Evolutionary conservation across 2,797 vertebrate species (phyloP), one percentile per base, ranked within the genome.

Genomic region (Channallabes apus): DNA sequence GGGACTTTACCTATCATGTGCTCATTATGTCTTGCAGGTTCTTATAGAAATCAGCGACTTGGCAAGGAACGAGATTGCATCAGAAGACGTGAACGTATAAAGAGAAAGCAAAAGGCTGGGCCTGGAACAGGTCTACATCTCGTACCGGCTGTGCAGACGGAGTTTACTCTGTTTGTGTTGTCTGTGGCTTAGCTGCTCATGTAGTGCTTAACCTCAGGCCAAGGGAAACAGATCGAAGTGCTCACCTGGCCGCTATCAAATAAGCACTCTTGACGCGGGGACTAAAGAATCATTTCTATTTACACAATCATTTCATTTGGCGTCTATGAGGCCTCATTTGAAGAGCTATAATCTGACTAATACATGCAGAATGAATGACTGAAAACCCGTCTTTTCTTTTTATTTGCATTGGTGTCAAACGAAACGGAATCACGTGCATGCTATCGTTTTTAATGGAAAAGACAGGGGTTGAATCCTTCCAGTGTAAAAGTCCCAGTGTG

Each of bases 181-280:
- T 85, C 75, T 78, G 84, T 86, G 68, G 86, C 83, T 88, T 86
- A 46, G 81, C 84, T 84, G 61, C 24, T 78, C 18, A 58, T 85
- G 71, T 68, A 80, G 80, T 86, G 71, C 78, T 85, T 87, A 86
- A 90, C 85, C 85, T 87, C 87, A 84, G 84, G 80, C 84, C 84
- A 86, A 88, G 85, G 82, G 86, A 89, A 90, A 91, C 90, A 91
- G 89, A 92, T 92, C 87, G 89, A 91, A 91, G 87, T 41, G 82
- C 84, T 89, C 90, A 89, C 90, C 90, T 89, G 91, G 77, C 87
- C 72, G 76, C 73, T 77, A 90, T 72, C n/a, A 78, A 89, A 84
- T 84, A 86, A 89, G 89, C 87, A 78, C 82, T 89, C 89, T 88
- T 71, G 71, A 71, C 82, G 83, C 72, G 20, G 54, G 76, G 64